Evolutionary conservation across 2,797 vertebrate species (phyloP).

Genomic region (Distichodus sexfasciatus): DNA sequence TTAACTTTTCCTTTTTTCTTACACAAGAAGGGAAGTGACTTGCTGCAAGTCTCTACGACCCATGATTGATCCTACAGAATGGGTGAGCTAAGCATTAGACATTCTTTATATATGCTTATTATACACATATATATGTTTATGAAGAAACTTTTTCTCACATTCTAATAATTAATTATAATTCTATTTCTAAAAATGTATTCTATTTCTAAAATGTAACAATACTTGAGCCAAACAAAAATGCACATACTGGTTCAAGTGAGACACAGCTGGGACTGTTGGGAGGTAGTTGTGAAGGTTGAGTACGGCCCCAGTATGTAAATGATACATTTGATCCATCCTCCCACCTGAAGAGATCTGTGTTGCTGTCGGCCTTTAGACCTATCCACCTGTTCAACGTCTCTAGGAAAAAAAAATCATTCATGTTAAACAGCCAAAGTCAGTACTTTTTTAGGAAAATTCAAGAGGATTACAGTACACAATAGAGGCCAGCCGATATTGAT

Average conservation of each 20-base stretch:
- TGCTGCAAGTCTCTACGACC: slow-evolving; percentile 76
- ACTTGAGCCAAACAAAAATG: slow-evolving; percentile 12
- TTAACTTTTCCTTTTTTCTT: slow-evolving; percentile 80
- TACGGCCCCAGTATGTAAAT: slow-evolving; percentile 86
- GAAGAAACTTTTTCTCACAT: too few relatives aligned
- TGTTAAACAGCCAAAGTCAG: too few relatives aligned
- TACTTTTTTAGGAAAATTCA: too few relatives aligned
- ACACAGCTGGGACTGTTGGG: slow-evolving; percentile 78
- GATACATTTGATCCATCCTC: slow-evolving; percentile 71
- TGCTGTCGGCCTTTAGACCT: slow-evolving; percentile 74
- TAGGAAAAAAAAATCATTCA: slow-evolving; percentile 64
- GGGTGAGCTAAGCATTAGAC: neutral
- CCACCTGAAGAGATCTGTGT: slow-evolving; percentile 80
- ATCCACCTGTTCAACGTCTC: slow-evolving; percentile 78
- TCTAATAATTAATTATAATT: too few relatives aligned
- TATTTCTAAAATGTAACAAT: neutral
- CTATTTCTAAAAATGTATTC: too few relatives aligned
- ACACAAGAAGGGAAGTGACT: slow-evolving; percentile 80
- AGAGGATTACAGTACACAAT: too few relatives aligned
- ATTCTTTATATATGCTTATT: too few relatives aligned
- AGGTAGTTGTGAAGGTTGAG: slow-evolving; percentile 74
- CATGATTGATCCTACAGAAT: slow-evolving; percentile 61
- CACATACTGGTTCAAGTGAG: slow-evolving; percentile 77
- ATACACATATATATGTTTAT: too few relatives aligned
- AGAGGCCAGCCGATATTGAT: too few relatives aligned